Evolutionary conservation across 1,140 invertebrate species (phyloP).

Genomic region (Hylaeus anthracinus): DNA sequence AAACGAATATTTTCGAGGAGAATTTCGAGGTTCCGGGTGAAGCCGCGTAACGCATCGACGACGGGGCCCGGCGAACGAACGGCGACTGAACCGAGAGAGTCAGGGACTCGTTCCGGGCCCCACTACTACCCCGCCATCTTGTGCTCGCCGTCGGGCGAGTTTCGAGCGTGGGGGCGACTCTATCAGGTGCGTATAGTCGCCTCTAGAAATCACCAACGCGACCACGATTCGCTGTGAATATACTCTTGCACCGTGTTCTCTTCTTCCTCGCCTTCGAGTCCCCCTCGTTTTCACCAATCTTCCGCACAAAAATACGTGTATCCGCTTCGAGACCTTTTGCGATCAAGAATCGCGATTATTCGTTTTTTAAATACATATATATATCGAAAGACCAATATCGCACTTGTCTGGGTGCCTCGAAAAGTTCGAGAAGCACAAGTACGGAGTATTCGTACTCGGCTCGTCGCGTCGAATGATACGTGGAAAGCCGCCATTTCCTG

Average conservation of each 20-base stretch:
- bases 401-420: no score
- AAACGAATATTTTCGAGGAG: constrained; percentile 10
- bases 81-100: constrained; percentile 72
- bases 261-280: not conserved
- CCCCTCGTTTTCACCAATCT: not conserved
- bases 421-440: no score
- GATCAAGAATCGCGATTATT: no score
- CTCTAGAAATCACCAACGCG: constrained; percentile 34
- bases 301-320: no score
- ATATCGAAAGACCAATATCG: no score
- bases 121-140: constrained; percentile 73
- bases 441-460: no score
- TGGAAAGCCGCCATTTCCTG: not conserved
- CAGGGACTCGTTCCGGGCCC: constrained; percentile 69
- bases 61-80: constrained; percentile 73
- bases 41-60: constrained; percentile 70
- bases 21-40: constrained; percentile 3
- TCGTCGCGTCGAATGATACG: no score
- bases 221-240: constrained; percentile 7
- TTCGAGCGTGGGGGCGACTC: constrained; percentile 39
- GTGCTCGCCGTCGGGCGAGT: constrained; percentile 42
- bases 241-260: not conserved
- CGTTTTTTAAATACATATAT: no score
- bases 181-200: constrained; percentile 59
- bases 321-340: no score